Conservation (phyloP, 92 coral and sea anemone genomes). For the Chrysogorgia sp. region DNA sequence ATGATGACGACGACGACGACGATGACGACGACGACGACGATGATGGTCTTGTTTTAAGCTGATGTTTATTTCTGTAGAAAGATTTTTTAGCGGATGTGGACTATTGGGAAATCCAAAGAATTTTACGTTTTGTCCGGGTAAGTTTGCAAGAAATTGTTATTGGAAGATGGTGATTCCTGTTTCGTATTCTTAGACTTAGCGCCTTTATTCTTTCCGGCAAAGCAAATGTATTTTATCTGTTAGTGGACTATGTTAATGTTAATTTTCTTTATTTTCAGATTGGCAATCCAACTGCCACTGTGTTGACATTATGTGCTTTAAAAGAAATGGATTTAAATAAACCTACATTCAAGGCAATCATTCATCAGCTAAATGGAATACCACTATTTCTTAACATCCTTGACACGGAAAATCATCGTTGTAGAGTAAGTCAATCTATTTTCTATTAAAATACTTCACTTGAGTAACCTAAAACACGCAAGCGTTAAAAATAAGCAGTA, state of each 20-base stretch:
- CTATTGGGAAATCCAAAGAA: constrained; percentile 32
- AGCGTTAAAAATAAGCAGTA: too few species aligned
- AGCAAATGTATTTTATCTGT: too few species aligned
- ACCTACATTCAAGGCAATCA: constrained; percentile 71
- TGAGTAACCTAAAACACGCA: too few species aligned
- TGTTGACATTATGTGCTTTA: constrained; percentile 83
- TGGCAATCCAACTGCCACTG: constrained; percentile 95
- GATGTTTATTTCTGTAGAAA: constrained; percentile 16
- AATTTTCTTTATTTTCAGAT: too few species aligned
- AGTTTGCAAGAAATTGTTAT: not conserved
- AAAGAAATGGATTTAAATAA: constrained; percentile 73
- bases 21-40: not conserved
- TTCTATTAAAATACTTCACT: not conserved
- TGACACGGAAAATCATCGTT: constrained; percentile 73
- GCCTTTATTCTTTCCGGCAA: too few species aligned
- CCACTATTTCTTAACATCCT: constrained; percentile 75
- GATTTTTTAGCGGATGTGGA: constrained; percentile 4
- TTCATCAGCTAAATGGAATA: constrained; percentile 74
- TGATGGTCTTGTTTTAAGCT: not conserved
- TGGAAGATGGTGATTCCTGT: not conserved
- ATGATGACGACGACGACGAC: not conserved
- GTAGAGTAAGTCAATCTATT: constrained; percentile 66
- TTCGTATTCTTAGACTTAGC: not conserved
- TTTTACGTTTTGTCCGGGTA: constrained; percentile 35
- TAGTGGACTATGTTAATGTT: too few species aligned